Conservation (phyloP, 2,888 invertebrate genomes). For the Ptilodon capucinus region DNA sequence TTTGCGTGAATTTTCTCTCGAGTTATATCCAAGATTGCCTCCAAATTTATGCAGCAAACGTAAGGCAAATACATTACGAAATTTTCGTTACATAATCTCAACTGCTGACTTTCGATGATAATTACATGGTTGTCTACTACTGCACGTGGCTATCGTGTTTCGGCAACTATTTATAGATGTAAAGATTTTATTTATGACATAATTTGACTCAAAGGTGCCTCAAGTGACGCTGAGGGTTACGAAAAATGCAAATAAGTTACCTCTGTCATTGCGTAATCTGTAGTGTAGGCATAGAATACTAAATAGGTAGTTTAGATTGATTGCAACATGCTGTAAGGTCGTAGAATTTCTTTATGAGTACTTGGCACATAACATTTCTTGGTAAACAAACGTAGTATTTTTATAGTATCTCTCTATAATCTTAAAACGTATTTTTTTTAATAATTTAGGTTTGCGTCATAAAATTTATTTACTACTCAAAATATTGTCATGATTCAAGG, state of each 20-base stretch:
- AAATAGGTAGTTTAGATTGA: constrained; percentile 19
- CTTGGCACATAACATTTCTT: not conserved
- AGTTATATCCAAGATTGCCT: not conserved
- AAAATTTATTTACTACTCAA: too few relatives aligned
- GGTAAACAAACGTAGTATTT: too few relatives aligned
- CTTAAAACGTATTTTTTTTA: not conserved
- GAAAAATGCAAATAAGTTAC: constrained; percentile 37
- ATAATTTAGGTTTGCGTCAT: too few relatives aligned
- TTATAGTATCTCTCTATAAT: too few relatives aligned
- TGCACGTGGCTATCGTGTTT: constrained; percentile 21
- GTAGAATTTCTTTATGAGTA: constrained; percentile 23
- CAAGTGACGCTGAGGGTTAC: constrained; percentile 17
- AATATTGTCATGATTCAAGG: too few relatives aligned
- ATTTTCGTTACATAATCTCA: constrained; percentile 19
- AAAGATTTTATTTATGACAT: constrained; percentile 25
- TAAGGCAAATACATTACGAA: not conserved
- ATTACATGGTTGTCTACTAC: constrained; percentile 5
- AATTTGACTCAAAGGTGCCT: constrained; percentile 21
- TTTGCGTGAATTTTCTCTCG: not conserved
- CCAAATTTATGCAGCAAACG: not conserved
- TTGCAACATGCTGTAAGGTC: constrained; percentile 34
- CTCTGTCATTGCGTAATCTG: constrained; percentile 20
- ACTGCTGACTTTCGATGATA: constrained; percentile 15
- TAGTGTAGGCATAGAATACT: constrained; percentile 17
- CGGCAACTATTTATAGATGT: constrained; percentile 10